Evolutionary conservation across 2,797 vertebrate species (phyloP).

Genomic region (Bradypus variegatus): DNA sequence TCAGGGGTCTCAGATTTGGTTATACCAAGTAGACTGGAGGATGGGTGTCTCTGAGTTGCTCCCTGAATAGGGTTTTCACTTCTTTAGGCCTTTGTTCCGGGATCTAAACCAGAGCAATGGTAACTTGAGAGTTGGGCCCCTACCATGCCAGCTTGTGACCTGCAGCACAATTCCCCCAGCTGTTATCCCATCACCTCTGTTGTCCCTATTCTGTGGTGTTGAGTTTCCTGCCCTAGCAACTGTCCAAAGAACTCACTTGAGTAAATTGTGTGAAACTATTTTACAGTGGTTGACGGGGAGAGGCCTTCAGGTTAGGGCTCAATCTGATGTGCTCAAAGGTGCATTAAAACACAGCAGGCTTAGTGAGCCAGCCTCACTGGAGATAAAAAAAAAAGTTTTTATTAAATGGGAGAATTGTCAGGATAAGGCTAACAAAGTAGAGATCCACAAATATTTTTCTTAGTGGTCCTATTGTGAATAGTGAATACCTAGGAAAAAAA

Average conservation of each 20-base stretch:
- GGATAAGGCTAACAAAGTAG: background rate
- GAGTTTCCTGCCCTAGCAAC: slow-evolving; percentile 36
- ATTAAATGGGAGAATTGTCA: slow-evolving; percentile 7
- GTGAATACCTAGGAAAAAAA: background rate
- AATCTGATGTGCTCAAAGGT: background rate
- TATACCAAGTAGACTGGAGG: background rate
- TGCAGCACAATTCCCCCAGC: background rate
- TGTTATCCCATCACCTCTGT: slow-evolving; percentile 1
- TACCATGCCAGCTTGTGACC: background rate
- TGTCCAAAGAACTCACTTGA: slow-evolving; percentile 17
- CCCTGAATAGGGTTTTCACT: background rate
- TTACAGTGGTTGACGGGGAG: background rate
- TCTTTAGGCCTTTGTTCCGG: background rate
- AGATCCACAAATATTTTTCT: background rate
- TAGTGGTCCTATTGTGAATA: background rate
- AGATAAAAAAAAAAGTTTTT: background rate
- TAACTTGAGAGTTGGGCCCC: background rate
- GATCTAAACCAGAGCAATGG: slow-evolving; percentile 1
- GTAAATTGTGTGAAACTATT: background rate
- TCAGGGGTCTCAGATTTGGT: background rate
- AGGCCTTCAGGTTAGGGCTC: background rate
- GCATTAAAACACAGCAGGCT: background rate
- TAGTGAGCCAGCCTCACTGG: background rate
- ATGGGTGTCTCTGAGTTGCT: background rate
- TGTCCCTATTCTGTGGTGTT: slow-evolving; percentile 2